These are phyloP conservation scores for Patella depressa DNA, from an alignment of 2,888 invertebrate genomes.

Conservation along the genomic window DNA sequence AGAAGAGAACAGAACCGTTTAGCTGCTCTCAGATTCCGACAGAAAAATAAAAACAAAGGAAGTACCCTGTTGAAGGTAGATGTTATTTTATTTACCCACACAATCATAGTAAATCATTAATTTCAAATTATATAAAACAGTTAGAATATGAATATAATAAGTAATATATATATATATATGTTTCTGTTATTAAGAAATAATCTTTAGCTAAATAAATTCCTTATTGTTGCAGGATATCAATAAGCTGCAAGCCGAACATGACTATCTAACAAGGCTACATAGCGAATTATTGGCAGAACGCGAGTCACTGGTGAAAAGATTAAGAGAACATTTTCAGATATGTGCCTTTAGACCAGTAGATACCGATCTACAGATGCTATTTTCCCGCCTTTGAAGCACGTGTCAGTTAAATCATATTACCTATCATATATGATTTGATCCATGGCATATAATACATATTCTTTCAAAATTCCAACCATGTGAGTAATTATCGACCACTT, in stretches of 20 bases:
- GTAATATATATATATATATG: too few species aligned
- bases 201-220: too few species aligned
- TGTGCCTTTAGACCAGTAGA: neutral
- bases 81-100: too few species aligned
- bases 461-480: too few species aligned
- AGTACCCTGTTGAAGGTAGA: constrained; percentile 13
- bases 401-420: too few species aligned
- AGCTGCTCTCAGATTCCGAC: constrained; percentile 29
- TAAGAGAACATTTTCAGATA: neutral
- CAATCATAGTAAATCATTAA: too few species aligned
- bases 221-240: neutral
- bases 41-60: constrained; percentile 22
- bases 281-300: neutral
- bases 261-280: neutral
- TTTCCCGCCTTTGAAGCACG: neutral
- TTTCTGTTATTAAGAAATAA: too few species aligned
- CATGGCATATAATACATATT: too few species aligned
- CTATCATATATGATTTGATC: too few species aligned
- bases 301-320: neutral
- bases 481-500: too few species aligned
- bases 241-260: neutral
- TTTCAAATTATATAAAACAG: too few species aligned
- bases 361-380: neutral
- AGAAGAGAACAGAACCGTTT: constrained; percentile 33
- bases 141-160: too few species aligned